Evolutionary conservation across 2,888 invertebrate genomes (phyloP).

Genomic region (Heliconius charithonia): DNA sequence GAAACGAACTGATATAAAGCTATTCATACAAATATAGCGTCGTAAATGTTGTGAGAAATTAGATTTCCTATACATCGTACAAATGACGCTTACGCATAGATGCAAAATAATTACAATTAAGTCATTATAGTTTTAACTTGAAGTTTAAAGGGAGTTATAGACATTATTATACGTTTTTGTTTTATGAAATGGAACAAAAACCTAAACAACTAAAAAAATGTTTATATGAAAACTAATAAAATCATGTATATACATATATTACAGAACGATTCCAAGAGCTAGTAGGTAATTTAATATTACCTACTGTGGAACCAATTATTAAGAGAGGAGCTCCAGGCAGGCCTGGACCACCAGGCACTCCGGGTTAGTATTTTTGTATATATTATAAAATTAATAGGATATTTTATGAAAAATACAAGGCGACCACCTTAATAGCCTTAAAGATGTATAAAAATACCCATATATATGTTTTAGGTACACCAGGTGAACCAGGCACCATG

Average conservation of each 20-base stretch:
- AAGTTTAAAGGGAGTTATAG: no score
- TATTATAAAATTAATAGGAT: no score
- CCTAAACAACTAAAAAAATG: not conserved
- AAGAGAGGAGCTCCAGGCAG: slow-evolving; percentile 88
- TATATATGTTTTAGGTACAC: slow-evolving; percentile 73
- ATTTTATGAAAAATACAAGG: not conserved
- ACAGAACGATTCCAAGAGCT: slow-evolving; percentile 90
- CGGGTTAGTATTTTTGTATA: slow-evolving; percentile 76
- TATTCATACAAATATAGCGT: not conserved
- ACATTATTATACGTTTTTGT: no score
- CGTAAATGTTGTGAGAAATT: slow-evolving; percentile 2
- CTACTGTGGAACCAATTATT: slow-evolving; percentile 86
- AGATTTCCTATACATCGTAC: not conserved
- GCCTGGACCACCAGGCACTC: slow-evolving; percentile 87
- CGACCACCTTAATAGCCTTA: not conserved
- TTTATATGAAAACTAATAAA: not conserved
- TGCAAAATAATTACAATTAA: not conserved
- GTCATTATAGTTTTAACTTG: not conserved
- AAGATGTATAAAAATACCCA: not conserved
- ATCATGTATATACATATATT: not conserved
- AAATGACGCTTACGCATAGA: not conserved
- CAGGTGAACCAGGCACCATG: slow-evolving; percentile 87
- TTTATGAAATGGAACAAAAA: no score
- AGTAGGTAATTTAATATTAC: slow-evolving; percentile 83
- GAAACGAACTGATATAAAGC: not conserved